Evolutionary conservation across 2,888 invertebrate genomes (phyloP).

Genomic region (Eucera pruinosa): DNA sequence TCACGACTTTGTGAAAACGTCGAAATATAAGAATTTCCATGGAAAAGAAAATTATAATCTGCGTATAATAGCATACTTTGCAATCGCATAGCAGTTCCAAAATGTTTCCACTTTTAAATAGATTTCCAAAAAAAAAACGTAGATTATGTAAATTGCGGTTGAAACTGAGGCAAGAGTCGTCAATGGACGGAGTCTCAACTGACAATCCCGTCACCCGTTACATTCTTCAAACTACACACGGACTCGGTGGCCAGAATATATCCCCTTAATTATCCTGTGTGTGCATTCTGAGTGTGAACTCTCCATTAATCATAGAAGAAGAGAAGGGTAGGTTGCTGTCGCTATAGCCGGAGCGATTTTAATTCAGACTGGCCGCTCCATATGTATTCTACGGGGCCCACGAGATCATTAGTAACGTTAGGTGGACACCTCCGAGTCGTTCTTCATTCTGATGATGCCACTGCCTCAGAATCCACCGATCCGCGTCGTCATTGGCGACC

Average conservation of each 20-base stretch:
- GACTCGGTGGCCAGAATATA: slow-evolving; percentile 84
- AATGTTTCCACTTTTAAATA: background rate
- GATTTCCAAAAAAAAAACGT: background rate
- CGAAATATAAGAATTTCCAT: no score
- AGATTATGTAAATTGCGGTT: background rate
- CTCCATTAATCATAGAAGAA: slow-evolving; percentile 84
- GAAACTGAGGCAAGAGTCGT: background rate
- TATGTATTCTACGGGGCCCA: slow-evolving; percentile 82
- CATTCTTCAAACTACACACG: slow-evolving; percentile 80
- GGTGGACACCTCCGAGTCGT: slow-evolving; percentile 83
- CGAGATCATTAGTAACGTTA: slow-evolving; percentile 84
- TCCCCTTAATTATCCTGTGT: slow-evolving; percentile 84
- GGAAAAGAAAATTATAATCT: background rate
- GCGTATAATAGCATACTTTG: background rate
- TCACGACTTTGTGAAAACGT: background rate
- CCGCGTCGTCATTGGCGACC: slow-evolving; percentile 73
- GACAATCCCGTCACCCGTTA: slow-evolving; percentile 79
- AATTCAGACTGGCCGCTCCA: slow-evolving; percentile 83
- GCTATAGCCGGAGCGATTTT: slow-evolving; percentile 82
- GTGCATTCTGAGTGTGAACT: slow-evolving; percentile 85
- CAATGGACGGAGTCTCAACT: slow-evolving; percentile 25
- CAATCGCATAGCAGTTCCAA: no score
- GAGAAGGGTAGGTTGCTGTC: slow-evolving; percentile 78
- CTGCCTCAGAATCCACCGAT: slow-evolving; percentile 74
- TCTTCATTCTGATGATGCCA: slow-evolving; percentile 83